Percentiles rank a stretch among this genome's conserved stretches.
phyloP scores from a whole-genome alignment of 2,797 vertebrate genomes.

The Telmatherina bonti region DNA sequence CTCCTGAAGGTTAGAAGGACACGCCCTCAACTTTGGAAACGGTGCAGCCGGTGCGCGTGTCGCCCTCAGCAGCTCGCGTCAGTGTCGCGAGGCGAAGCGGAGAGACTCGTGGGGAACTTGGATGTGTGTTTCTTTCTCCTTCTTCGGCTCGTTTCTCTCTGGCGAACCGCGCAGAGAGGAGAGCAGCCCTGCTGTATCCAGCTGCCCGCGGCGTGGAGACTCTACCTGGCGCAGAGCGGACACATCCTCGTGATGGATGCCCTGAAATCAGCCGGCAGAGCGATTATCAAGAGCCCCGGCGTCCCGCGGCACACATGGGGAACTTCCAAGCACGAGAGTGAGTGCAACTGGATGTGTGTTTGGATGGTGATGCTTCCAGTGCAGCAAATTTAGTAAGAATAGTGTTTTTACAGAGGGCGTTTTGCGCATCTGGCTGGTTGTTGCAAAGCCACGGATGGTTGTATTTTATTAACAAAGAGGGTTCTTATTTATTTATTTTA shows the following conservation, averaged over 20 bases:
- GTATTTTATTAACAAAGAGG: constrained; percentile 15
- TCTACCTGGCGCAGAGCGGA: constrained; percentile 69
- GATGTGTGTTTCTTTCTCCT: background rate
- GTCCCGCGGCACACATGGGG: constrained; percentile 89
- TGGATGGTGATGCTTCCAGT: background rate
- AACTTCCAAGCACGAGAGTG: constrained; percentile 89
- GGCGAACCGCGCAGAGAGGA: constrained; percentile 30
- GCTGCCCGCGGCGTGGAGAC: constrained; percentile 40
- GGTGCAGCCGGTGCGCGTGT: constrained; percentile 37
- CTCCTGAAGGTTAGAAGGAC: constrained; percentile 56
- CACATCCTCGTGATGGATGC: constrained; percentile 87
- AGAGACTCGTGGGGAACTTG: constrained; percentile 25
- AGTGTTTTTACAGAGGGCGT: constrained; percentile 1
- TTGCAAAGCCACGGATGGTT: constrained; percentile 15
- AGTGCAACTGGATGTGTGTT: constrained; percentile 65
- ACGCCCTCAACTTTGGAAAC: constrained; percentile 71
- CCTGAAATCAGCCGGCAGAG: constrained; percentile 90
- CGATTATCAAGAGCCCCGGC: constrained; percentile 91
- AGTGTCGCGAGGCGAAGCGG: background rate
- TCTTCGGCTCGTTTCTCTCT: background rate
- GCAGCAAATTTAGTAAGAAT: constrained; percentile 2
- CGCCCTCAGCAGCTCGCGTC: constrained; percentile 27
- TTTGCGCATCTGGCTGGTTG: constrained; percentile 16
- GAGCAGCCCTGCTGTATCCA: constrained; percentile 3
- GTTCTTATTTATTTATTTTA: constrained; percentile 23